phyloP scores from a whole-genome alignment of 2,888 invertebrate species.

The Cheiracanthium punctorium region DNA sequence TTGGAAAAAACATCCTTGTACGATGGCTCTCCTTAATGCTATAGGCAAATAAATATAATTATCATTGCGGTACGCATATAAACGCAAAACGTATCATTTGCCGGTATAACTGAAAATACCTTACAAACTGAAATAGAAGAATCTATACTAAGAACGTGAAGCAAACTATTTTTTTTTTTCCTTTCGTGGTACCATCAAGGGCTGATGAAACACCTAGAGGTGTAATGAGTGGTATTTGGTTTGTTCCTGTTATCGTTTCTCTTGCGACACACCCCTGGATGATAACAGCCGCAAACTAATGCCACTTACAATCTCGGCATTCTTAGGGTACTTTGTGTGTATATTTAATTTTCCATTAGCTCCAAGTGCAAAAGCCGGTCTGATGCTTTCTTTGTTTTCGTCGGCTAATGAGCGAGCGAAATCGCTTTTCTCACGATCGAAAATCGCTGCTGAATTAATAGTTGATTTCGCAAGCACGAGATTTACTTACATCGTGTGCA shows the following conservation, averaged over 20 bases:
- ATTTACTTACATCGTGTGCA: too few species aligned
- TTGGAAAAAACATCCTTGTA: too few species aligned
- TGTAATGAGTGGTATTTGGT: not conserved
- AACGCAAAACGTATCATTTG: too few species aligned
- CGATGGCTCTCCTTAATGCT: too few species aligned
- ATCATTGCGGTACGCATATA: too few species aligned
- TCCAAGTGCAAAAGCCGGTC: not conserved
- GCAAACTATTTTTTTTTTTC: too few species aligned
- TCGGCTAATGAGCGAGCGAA: conserved; percentile 24
- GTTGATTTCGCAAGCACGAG: not conserved
- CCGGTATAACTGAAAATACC: too few species aligned
- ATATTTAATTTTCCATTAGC: not conserved
- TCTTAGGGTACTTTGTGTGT: not conserved
- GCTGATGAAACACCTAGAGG: not conserved
- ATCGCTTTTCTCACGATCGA: not conserved
- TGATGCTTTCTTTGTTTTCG: not conserved
- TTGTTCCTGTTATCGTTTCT: not conserved
- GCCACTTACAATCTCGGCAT: not conserved
- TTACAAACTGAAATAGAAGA: too few species aligned
- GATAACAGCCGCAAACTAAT: not conserved
- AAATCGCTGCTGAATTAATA: not conserved
- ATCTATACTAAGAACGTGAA: too few species aligned
- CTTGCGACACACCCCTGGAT: not conserved
- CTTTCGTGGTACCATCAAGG: too few species aligned
- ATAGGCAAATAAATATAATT: too few species aligned